Percentiles rank a stretch among this genome's conserved stretches.
Evolutionary conservation across 2,797 vertebrate genomes (phyloP).

Genomic region (Phoeniculus purpureus): DNA sequence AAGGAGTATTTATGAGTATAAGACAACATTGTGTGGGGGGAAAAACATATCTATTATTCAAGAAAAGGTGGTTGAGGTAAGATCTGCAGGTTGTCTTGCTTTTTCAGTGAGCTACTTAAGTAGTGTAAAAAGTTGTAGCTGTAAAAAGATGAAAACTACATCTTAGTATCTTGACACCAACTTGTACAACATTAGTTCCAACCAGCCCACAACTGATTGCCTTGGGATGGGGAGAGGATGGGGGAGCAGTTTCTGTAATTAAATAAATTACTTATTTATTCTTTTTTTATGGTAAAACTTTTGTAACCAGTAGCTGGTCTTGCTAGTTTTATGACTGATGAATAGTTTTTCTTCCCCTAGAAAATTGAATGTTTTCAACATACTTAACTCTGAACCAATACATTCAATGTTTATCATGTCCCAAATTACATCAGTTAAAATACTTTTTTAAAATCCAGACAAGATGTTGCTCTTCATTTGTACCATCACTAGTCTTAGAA

Average conservation of each 20-base stretch:
- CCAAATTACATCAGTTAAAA: neutral
- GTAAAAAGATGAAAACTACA: neutral
- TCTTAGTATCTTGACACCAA: neutral
- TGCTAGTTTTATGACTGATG: neutral
- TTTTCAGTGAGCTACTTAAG: neutral
- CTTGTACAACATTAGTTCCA: neutral
- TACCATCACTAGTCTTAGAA: neutral
- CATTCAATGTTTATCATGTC: neutral
- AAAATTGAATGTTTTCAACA: neutral
- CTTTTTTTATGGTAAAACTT: neutral
- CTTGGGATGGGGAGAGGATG: neutral
- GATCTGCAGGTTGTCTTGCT: neutral
- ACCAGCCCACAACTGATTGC: neutral
- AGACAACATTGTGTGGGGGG: neutral
- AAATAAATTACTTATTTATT: no score
- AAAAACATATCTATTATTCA: neutral
- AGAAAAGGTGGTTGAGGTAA: neutral
- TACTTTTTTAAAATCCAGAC: neutral
- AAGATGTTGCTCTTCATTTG: neutral
- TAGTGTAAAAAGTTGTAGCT: neutral
- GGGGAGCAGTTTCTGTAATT: neutral
- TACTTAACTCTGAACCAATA: neutral
- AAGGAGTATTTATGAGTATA: neutral
- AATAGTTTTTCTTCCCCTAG: neutral
- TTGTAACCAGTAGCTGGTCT: neutral